Conservation (phyloP, 92 coral and sea anemone genomes). For the Bergia sp. region DNA sequence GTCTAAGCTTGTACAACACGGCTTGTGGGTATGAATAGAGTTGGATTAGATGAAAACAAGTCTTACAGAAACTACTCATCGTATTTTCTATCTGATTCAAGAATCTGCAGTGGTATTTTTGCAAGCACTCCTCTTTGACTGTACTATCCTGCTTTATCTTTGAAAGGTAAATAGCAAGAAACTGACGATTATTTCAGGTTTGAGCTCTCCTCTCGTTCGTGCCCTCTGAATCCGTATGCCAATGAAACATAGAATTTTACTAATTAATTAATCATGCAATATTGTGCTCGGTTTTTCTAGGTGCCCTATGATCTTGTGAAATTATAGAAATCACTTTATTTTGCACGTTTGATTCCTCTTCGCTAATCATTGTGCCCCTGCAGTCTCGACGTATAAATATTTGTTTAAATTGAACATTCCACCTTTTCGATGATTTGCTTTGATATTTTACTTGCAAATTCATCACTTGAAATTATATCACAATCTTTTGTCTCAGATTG, state of each 20-base stretch:
- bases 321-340: neutral
- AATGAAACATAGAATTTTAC: neutral
- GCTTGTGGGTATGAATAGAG: neutral
- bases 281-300: neutral
- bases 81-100: neutral
- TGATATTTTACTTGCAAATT: neutral
- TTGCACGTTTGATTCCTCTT: too few relatives aligned
- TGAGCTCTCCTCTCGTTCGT: neutral
- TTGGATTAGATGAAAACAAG: neutral
- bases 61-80: neutral
- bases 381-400: too few relatives aligned
- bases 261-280: neutral
- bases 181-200: too few relatives aligned
- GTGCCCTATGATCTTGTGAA: neutral
- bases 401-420: neutral
- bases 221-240: neutral
- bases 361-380: too few relatives aligned
- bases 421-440: neutral
- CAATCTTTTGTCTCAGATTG: neutral
- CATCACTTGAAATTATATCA: too few relatives aligned
- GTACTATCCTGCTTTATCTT: neutral
- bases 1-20: neutral
- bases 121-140: neutral
- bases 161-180: neutral
- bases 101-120: neutral